Percentiles rank a stretch among this genome's conserved stretches.
Conservation (phyloP, 2,113 vertebrate species). For the Psilopogon haemacephalus region DNA sequence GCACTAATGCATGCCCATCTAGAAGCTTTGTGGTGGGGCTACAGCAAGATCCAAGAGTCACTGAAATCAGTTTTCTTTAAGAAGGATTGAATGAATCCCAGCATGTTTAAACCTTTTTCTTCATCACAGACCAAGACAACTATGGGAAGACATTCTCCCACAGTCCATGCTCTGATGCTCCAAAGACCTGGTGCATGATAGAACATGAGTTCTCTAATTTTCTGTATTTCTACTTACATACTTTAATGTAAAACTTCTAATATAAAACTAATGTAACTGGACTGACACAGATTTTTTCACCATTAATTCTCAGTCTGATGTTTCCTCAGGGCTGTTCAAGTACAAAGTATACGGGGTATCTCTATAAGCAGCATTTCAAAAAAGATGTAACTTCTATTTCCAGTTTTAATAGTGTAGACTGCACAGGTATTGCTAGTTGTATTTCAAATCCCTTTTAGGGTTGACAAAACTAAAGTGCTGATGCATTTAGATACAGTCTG, state of each 20-base stretch:
- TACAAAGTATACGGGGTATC: not conserved
- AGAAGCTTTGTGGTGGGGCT: not conserved
- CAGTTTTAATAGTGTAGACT: not conserved
- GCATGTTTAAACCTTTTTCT: not conserved
- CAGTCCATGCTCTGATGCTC: not conserved
- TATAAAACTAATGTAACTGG: not conserved
- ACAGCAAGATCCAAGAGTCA: not conserved
- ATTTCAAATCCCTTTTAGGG: not conserved
- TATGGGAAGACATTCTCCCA: not conserved
- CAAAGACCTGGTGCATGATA: not conserved
- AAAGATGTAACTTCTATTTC: not conserved
- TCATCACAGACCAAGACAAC: not conserved
- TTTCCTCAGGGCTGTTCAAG: not conserved
- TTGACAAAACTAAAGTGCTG: not conserved
- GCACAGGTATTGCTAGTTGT: not conserved
- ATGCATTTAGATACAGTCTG: not conserved
- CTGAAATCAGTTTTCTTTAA: not conserved
- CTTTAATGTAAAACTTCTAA: not conserved
- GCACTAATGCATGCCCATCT: accelerated
- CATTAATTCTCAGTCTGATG: not conserved
- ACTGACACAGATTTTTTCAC: not conserved
- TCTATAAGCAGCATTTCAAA: not conserved
- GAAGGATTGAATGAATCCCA: not conserved
- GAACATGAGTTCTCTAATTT: not conserved
- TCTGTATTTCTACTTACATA: not conserved